Evolutionary conservation across 2,797 vertebrate genomes (phyloP), one percentile per base, ranked within the genome.

Genomic region (Enteromius treurensis): DNA sequence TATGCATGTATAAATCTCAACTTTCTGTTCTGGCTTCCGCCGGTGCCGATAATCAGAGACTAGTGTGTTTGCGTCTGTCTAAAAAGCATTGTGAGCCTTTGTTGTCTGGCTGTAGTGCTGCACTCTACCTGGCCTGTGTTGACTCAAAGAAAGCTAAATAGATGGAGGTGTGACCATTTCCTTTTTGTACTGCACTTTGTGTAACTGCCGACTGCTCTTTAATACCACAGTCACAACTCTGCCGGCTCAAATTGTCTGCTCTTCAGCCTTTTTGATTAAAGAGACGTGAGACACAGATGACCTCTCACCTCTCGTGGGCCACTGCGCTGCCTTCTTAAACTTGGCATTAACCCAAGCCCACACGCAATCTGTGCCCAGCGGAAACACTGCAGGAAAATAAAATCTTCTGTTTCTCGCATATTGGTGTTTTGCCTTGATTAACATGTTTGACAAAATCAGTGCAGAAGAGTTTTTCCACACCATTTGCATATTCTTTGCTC

Each of bases 91-190:
- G 5, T 9, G 37, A 68, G 62, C 2, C 17, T 82, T 65, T 67
- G 45, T 67, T 26, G 55, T 74, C 47, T 40, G 1, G 13, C 32
- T 67, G 77, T 69, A 55, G 65, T 55, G 64, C 49, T 71, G 53
- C 42, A 51, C 80, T 82, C 60, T 74, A 67, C 23, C 62, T 69
- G 73, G 62, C 73, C 81, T 64, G 21, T 62, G 40, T 73, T 73
- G 26, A 55, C 49, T 67, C n/a, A 15, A 67, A 76, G n/a, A 53
- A 60, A 37, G 29, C 19, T 10, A 26, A 73, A 74, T 21, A 67
- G n/a, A 75, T 29, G 26, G 8, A 21, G 29, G 58, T 23, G 58
- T 37, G 55, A 49, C 45, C 42, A 21, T 53, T 73, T 15, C 32
- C 42, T 65, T 75, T 75, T 37, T 75, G 70, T 42, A 10, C 45